Conservation (phyloP, 64 coral and sea anemone genomes). For the Montipora cactus region DNA sequence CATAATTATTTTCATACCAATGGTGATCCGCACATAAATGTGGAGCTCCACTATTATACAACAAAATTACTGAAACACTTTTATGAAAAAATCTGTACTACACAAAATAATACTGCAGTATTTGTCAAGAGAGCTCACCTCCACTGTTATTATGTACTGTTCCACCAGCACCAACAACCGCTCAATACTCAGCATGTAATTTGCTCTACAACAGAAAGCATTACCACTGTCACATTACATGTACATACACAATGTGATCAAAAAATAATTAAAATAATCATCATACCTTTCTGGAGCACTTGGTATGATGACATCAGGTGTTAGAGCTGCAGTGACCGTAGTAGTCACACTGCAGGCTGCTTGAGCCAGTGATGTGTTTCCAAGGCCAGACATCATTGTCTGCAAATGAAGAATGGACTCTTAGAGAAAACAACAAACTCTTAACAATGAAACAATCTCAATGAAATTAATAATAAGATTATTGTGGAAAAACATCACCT, state of each 20-base stretch:
- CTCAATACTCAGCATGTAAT: constrained; percentile 84
- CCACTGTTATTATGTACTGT: constrained; percentile 91
- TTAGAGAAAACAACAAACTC: not conserved
- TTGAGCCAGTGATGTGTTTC: constrained; percentile 53
- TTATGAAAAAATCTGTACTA: too few species aligned
- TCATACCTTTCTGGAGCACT: constrained; percentile 54
- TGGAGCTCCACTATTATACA: too few species aligned
- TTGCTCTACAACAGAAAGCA: constrained; percentile 51
- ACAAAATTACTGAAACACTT: too few species aligned
- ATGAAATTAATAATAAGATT: too few species aligned
- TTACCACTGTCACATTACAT: not conserved
- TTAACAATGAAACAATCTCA: not conserved
- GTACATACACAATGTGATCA: not conserved
- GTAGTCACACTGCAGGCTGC: constrained; percentile 70
- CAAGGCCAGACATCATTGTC: constrained; percentile 78
- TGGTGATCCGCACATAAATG: too few species aligned
- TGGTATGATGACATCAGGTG: constrained; percentile 69
- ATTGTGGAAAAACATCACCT: too few species aligned
- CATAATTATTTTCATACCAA: too few species aligned
- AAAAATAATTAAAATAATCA: not conserved
- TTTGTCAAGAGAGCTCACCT: constrained; percentile 44
- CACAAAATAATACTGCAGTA: not conserved
- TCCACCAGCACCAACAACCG: constrained; percentile 82
- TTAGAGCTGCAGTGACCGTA: constrained; percentile 68
- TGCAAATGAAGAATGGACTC: not conserved